phyloP scores from a whole-genome alignment of 2,888 invertebrate genomes.

The Cryptosula pallasiana region DNA sequence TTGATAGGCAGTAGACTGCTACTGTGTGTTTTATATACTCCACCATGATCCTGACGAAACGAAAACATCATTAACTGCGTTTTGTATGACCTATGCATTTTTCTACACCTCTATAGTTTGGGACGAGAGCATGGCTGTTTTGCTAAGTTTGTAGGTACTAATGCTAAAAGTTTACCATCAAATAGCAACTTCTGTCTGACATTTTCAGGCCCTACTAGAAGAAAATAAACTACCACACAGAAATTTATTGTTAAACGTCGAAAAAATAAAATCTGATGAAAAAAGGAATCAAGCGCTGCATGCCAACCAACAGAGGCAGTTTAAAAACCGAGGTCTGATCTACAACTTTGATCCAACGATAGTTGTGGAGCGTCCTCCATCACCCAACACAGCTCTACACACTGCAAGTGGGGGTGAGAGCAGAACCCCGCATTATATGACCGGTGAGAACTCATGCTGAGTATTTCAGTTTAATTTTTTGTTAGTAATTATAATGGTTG shows the following conservation, averaged over 20 bases:
- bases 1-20: too few relatives aligned
- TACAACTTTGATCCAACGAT: slow-evolving; percentile 41
- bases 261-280: not conserved
- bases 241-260: not conserved
- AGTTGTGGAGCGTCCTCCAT: slow-evolving; percentile 39
- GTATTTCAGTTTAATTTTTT: not conserved
- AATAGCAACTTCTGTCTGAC: too few relatives aligned
- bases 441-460: slow-evolving; percentile 1
- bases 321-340: slow-evolving; percentile 34
- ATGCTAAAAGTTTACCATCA: too few relatives aligned
- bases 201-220: slow-evolving; percentile 8
- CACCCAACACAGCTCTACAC: slow-evolving; percentile 32
- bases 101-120: too few relatives aligned
- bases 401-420: not conserved
- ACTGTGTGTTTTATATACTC: too few relatives aligned
- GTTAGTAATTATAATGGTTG: not conserved
- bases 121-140: too few relatives aligned
- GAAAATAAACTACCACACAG: slow-evolving; percentile 16
- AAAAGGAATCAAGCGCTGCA: slow-evolving; percentile 13
- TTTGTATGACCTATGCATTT: too few relatives aligned
- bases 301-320: slow-evolving; percentile 35
- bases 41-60: too few relatives aligned
- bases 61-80: too few relatives aligned
- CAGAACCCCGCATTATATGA: slow-evolving; percentile 37
- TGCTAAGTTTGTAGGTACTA: too few relatives aligned